These are phyloP conservation scores for Armadillidium nasatum DNA, from an alignment of 1,140 invertebrate species.

Conservation along the genomic window DNA sequence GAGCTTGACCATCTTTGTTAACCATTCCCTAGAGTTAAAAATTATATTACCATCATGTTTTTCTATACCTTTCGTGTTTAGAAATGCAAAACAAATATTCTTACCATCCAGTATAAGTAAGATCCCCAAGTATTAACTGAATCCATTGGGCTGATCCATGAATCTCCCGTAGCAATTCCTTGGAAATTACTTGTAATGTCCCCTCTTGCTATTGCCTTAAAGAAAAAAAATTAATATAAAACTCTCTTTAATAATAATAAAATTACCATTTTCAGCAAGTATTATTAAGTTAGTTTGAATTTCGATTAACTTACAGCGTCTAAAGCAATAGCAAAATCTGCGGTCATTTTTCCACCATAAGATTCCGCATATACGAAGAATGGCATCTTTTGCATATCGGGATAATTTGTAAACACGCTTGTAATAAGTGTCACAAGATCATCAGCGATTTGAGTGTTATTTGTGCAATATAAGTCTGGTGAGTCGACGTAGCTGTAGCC, in stretches of 20 bases:
- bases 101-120: conserved; percentile 64
- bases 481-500: conserved; percentile 77
- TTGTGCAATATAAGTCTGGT: conserved; percentile 54
- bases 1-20: conserved; percentile 50
- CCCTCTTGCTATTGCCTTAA: conserved; percentile 25
- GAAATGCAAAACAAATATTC: conserved; percentile 33
- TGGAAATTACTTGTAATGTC: conserved; percentile 65
- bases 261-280: not conserved
- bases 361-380: conserved; percentile 79
- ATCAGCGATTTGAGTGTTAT: conserved; percentile 68
- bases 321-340: conserved; percentile 62
- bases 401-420: conserved; percentile 59
- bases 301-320: conserved; percentile 50
- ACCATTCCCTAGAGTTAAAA: conserved; percentile 51
- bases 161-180: conserved; percentile 74
- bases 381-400: conserved; percentile 64
- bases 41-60: not conserved
- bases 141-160: conserved; percentile 80
- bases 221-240: conserved; percentile 53
- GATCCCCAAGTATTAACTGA: conserved; percentile 73
- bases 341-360: conserved; percentile 85
- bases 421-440: conserved; percentile 69
- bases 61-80: not conserved
- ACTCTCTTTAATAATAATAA: not conserved
- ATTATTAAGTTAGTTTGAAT: not conserved